These are phyloP conservation scores for Teleogryllus occipitalis DNA, from an alignment of 1,140 invertebrate species.

Conservation along the genomic window DNA sequence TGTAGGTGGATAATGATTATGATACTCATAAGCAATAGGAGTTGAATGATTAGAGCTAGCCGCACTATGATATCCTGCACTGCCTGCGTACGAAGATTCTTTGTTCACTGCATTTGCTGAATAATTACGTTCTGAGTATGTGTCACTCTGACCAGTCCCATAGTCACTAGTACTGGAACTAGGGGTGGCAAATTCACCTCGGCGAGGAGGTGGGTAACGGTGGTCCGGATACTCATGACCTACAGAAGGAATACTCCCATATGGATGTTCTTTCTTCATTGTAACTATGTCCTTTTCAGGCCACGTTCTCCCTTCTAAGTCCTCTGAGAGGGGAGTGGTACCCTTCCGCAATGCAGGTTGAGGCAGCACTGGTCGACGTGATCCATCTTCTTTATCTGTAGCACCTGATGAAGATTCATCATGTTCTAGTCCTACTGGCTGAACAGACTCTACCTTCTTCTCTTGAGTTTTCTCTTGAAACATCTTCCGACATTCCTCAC, in stretches of 20 bases:
- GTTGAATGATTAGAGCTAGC: constrained; percentile 19
- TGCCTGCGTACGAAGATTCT: constrained; percentile 12
- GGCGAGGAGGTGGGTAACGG: background rate
- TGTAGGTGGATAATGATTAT: constrained; percentile 22
- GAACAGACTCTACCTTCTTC: constrained; percentile 9
- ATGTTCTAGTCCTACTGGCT: background rate
- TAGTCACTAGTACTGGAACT: constrained; percentile 46
- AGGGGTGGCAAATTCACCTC: constrained; percentile 36
- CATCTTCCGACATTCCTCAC: constrained; percentile 14
- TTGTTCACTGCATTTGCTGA: background rate
- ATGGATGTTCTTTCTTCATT: constrained; percentile 6
- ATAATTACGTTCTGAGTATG: constrained; percentile 17
- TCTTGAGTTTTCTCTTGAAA: constrained; percentile 15
- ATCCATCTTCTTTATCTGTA: constrained; percentile 11
- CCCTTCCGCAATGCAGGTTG: background rate
- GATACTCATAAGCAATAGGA: constrained; percentile 25
- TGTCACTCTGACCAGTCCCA: constrained; percentile 43
- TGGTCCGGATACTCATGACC: constrained; percentile 10
- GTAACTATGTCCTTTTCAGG: constrained; percentile 9
- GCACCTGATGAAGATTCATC: constrained; percentile 14
- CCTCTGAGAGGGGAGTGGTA: background rate
- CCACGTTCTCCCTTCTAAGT: constrained; percentile 5
- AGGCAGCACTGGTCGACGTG: background rate
- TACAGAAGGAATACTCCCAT: background rate
- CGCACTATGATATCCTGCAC: constrained; percentile 16